Evolutionary conservation across 2,888 invertebrate species (phyloP).

Genomic region (Antheraea assamensis): DNA sequence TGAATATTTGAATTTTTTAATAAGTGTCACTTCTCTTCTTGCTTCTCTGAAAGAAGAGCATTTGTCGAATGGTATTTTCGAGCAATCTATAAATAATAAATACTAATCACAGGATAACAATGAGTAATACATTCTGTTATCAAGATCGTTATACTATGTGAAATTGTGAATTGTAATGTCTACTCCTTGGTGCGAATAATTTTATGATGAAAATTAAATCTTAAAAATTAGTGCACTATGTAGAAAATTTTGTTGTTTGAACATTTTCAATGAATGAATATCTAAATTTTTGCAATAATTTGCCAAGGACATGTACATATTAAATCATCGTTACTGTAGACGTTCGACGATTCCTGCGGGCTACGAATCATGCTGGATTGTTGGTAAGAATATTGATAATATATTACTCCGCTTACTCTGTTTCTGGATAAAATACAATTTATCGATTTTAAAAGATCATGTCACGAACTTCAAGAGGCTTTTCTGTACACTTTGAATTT

Average conservation of each 20-base stretch:
- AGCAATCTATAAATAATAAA: conserved; percentile 4
- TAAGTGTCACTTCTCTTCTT: conserved; percentile 38
- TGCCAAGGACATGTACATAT: conserved; percentile 79
- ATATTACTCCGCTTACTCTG: neutral
- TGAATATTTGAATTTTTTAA: conserved; percentile 37
- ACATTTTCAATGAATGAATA: conserved; percentile 64
- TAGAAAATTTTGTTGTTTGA: conserved; percentile 38
- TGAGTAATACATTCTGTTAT: conserved; percentile 5
- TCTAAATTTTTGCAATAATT: conserved; percentile 60
- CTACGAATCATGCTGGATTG: conserved; percentile 69
- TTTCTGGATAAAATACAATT: conserved; percentile 1
- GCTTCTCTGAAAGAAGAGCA: conserved; percentile 4
- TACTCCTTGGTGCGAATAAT: conserved; percentile 42
- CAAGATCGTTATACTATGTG: conserved; percentile 17
- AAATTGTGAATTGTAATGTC: conserved; percentile 20
- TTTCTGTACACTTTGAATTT: neutral
- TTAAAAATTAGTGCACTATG: conserved; percentile 45
- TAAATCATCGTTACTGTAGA: conserved; percentile 70
- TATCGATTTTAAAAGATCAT: conserved; percentile 22
- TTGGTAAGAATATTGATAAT: conserved; percentile 57
- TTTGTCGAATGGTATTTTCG: conserved; percentile 19
- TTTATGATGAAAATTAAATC: conserved; percentile 31
- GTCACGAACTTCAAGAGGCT: neutral
- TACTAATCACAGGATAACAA: conserved; percentile 13
- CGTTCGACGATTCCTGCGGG: conserved; percentile 69